Percentiles rank a stretch among this genome's conserved stretches.
phyloP scores from a whole-genome alignment of 1,140 invertebrate species.

The Drosophila orena region DNA sequence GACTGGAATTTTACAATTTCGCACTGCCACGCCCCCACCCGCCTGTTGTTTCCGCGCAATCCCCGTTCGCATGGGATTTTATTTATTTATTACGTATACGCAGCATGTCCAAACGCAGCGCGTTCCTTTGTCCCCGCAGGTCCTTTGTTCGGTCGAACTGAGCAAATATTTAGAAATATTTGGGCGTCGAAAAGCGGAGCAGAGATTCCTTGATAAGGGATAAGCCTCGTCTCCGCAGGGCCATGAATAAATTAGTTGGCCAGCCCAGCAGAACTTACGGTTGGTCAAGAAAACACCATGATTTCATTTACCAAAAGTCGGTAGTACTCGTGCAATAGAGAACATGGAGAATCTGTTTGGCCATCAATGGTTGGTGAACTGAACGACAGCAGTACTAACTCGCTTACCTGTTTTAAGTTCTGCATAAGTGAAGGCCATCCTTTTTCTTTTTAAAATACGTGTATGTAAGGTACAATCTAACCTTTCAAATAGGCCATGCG shows the following conservation, averaged over 20 bases:
- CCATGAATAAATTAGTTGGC: slow-evolving; percentile 51
- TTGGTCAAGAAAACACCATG: slow-evolving; percentile 15
- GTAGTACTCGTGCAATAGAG: neutral
- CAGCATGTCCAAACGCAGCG: slow-evolving; percentile 12
- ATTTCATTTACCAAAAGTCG: neutral
- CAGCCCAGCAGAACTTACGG: neutral
- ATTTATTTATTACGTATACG: slow-evolving; percentile 68
- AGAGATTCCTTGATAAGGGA: slow-evolving; percentile 32
- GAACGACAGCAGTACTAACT: too few relatives aligned
- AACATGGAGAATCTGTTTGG: too few relatives aligned
- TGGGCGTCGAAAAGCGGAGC: slow-evolving; percentile 16
- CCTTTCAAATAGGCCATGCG: too few relatives aligned
- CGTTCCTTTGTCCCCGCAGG: slow-evolving; percentile 27
- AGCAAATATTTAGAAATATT: slow-evolving; percentile 75
- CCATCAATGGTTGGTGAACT: too few relatives aligned
- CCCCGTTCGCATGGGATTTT: slow-evolving; percentile 42
- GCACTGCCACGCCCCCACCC: neutral
- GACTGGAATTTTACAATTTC: slow-evolving; percentile 23
- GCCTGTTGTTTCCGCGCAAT: neutral
- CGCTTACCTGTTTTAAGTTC: too few relatives aligned
- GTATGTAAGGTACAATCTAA: too few relatives aligned
- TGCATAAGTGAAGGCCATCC: too few relatives aligned
- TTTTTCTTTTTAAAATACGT: too few relatives aligned
- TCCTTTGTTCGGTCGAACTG: slow-evolving; percentile 35
- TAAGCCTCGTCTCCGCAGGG: slow-evolving; percentile 42